A percentile compares a stretch with the other conserved stretches of the same genome.
These are phyloP conservation scores for Ophioderma brevispina DNA, from an alignment of 35 echinoderm and acorn worm species.

Conservation along the genomic window DNA sequence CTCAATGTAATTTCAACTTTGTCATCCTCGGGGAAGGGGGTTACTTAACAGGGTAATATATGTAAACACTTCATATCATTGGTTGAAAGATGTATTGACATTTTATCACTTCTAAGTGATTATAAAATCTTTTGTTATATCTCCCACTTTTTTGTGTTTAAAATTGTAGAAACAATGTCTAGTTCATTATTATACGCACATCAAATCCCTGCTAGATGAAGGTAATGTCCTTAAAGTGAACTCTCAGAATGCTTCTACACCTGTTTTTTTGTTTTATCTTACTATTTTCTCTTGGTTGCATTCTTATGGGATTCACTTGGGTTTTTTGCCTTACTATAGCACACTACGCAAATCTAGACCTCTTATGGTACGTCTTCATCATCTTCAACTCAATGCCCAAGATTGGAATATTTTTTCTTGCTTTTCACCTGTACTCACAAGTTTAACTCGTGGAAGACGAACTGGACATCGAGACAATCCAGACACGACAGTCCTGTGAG, in stretches of 20 bases:
- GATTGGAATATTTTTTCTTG: conserved; percentile 60
- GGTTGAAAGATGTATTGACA: no score
- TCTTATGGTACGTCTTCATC: conserved; percentile 66
- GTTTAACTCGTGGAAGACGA: conserved; percentile 55
- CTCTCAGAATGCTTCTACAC: background rate
- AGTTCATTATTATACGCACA: no score
- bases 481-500: background rate
- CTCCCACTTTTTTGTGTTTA: no score
- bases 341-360: background rate
- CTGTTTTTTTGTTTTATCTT: background rate
- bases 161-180: no score
- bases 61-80: no score
- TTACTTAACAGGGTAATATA: no score
- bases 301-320: conserved; percentile 66
- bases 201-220: no score
- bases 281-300: conserved; percentile 32
- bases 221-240: background rate
- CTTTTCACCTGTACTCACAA: conserved; percentile 56
- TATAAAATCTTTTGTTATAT: no score
- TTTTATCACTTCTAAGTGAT: no score
- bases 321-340: conserved; percentile 52
- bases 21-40: no score
- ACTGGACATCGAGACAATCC: background rate
- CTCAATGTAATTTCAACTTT: no score
- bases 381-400: conserved; percentile 53